Evolutionary conservation across 2,888 invertebrate species (phyloP).

Genomic region (Lithophane semibrunnea): DNA sequence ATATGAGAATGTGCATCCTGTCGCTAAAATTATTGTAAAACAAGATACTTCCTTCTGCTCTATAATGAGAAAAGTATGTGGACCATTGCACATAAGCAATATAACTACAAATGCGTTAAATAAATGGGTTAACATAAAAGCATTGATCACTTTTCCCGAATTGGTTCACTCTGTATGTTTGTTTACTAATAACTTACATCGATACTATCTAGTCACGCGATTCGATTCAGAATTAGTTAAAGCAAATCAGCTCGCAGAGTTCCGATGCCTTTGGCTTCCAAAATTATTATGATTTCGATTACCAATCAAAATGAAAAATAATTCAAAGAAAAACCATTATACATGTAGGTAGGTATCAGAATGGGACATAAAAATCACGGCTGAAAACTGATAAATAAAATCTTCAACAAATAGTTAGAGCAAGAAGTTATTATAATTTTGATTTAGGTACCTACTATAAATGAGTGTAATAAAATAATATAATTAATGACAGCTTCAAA

Average conservation of each 20-base stretch:
- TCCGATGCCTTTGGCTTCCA: slow-evolving; percentile 11
- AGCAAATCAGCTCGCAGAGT: slow-evolving; percentile 17
- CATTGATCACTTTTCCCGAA: slow-evolving; percentile 23
- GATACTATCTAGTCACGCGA: slow-evolving; percentile 70
- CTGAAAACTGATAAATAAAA: background rate
- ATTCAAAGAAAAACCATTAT: background rate
- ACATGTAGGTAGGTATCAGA: background rate
- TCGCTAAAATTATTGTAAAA: slow-evolving; percentile 76
- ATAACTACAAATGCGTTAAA: background rate
- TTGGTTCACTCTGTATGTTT: slow-evolving; percentile 48
- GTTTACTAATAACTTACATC: slow-evolving; percentile 60
- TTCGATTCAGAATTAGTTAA: slow-evolving; percentile 51
- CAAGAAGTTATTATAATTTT: background rate
- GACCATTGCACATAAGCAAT: slow-evolving; percentile 3
- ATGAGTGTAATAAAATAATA: background rate
- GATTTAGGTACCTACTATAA: background rate
- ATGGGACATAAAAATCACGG: background rate
- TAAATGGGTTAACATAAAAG: slow-evolving; percentile 28
- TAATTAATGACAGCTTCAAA: slow-evolving; percentile 1
- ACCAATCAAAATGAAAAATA: background rate
- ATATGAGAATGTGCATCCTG: slow-evolving; percentile 79
- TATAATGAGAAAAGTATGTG: slow-evolving; percentile 36
- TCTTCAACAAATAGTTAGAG: background rate
- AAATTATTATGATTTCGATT: slow-evolving; percentile 9
- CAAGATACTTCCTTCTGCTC: slow-evolving; percentile 75